Percentiles rank a stretch among this genome's conserved stretches.
phyloP scores from a whole-genome alignment of 2,797 vertebrate genomes.

The Pachyuromys duprasi region DNA sequence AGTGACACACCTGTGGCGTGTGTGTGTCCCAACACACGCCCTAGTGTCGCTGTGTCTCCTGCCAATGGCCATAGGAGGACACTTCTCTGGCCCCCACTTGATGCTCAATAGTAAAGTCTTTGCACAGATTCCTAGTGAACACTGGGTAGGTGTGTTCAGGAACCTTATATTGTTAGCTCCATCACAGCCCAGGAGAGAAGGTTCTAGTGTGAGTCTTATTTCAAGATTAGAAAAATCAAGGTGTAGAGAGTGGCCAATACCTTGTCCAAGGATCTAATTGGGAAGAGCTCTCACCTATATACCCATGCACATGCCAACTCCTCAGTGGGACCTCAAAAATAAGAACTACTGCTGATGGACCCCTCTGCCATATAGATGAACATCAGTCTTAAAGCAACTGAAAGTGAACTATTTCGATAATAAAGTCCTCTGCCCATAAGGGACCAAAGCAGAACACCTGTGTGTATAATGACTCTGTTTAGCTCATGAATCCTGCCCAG shows the following conservation, averaged over 20 bases:
- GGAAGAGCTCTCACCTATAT: background rate
- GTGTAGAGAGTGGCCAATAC: background rate
- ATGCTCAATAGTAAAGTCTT: background rate
- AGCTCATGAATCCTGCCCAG: background rate
- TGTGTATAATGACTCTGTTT: background rate
- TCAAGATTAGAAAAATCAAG: constrained; percentile 18
- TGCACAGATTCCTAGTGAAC: background rate
- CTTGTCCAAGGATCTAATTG: background rate
- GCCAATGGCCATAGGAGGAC: background rate
- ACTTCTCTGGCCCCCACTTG: background rate
- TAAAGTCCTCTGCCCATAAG: constrained; percentile 32
- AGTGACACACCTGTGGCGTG: background rate
- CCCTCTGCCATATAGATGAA: background rate
- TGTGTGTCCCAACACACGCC: background rate
- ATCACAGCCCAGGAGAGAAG: background rate
- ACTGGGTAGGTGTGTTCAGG: background rate
- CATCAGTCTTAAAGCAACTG: background rate
- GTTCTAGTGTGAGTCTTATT: background rate
- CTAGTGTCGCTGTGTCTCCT: background rate
- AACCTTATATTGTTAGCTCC: background rate
- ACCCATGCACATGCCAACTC: background rate
- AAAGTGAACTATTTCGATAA: constrained; percentile 28
- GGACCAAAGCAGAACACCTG: background rate
- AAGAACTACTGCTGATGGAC: background rate
- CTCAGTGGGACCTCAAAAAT: background rate